These are phyloP conservation scores for Peromyscus eremicus DNA, from an alignment of 2,797 vertebrate species.

Conservation along the genomic window DNA sequence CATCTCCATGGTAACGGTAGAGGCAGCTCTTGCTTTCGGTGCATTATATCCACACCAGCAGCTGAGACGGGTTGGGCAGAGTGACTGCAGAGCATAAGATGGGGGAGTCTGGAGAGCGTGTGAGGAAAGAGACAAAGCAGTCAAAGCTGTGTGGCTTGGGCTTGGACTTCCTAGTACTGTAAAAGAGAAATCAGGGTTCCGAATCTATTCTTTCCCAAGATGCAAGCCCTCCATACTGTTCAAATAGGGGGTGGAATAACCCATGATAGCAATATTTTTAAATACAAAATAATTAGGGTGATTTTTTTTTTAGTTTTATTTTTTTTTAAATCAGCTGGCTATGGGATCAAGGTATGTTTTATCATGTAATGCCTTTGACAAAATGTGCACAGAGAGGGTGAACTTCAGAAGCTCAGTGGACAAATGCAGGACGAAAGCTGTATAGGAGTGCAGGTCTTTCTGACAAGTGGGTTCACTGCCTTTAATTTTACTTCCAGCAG, in stretches of 20 bases:
- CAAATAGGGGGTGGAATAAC: neutral
- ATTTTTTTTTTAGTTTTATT: too few species aligned
- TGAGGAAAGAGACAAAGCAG: neutral
- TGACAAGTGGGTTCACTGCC: too few species aligned
- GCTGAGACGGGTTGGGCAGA: constrained; percentile 42
- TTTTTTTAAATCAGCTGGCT: neutral
- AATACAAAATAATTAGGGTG: constrained; percentile 27
- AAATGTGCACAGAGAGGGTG: constrained; percentile 10
- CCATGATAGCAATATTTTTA: neutral
- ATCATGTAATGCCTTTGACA: neutral
- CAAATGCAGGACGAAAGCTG: constrained; percentile 28
- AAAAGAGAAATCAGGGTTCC: neutral
- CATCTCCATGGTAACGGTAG: constrained; percentile 81
- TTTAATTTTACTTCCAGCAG: neutral
- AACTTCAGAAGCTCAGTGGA: neutral
- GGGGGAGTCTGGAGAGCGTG: neutral
- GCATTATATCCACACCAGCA: constrained; percentile 63
- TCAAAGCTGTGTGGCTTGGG: neutral
- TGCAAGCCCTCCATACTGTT: neutral
- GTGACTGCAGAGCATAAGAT: neutral
- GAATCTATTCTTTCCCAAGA: neutral
- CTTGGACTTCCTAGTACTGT: neutral
- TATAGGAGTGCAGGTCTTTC: neutral
- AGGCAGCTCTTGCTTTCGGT: constrained; percentile 69
- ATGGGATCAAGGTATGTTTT: constrained; percentile 5